Conservation (phyloP, 2,113 vertebrate genomes). For the Epinephelus lanceolatus region DNA sequence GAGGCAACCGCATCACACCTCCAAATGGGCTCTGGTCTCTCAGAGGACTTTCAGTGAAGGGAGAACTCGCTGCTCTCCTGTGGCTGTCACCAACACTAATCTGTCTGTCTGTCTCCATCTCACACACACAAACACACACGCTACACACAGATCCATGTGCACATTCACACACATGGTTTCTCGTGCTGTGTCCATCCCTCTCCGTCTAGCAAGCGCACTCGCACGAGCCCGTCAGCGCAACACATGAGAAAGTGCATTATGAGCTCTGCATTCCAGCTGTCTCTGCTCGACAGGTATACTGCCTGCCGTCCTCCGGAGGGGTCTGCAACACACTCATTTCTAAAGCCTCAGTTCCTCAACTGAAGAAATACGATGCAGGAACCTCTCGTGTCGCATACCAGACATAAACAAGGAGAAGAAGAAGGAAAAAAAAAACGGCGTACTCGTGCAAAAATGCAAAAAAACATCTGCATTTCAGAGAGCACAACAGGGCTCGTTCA, state of each 20-base stretch:
- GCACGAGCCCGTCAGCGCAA: slow-evolving; percentile 59
- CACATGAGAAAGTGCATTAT: slow-evolving; percentile 67
- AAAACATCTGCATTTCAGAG: slow-evolving; percentile 63
- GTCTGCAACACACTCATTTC: slow-evolving; percentile 37
- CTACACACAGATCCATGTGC: not conserved
- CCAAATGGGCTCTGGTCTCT: slow-evolving; percentile 73
- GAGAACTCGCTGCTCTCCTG: slow-evolving; percentile 57
- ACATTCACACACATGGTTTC: slow-evolving; percentile 19
- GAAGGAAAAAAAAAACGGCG: not conserved
- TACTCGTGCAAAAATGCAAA: slow-evolving; percentile 20
- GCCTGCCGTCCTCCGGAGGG: slow-evolving; percentile 10
- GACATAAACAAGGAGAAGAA: slow-evolving; percentile 61
- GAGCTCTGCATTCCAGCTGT: slow-evolving; percentile 64
- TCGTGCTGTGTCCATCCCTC: slow-evolving; percentile 9
- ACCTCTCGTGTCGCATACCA: slow-evolving; percentile 72
- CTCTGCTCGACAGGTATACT: slow-evolving; percentile 66
- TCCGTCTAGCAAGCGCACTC: slow-evolving; percentile 33
- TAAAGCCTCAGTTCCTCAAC: slow-evolving; percentile 51
- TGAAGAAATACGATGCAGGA: slow-evolving; percentile 65
- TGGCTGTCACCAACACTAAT: slow-evolving; percentile 68
- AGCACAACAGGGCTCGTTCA: slow-evolving; percentile 41
- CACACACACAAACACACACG: slow-evolving; percentile 3
- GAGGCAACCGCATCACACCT: slow-evolving; percentile 76
- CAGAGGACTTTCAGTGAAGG: slow-evolving; percentile 66
- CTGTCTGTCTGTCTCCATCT: slow-evolving; percentile 27